These are phyloP conservation scores for Platycheirus rosarum DNA, from an alignment of 2,888 invertebrate species.

Conservation along the genomic window DNA sequence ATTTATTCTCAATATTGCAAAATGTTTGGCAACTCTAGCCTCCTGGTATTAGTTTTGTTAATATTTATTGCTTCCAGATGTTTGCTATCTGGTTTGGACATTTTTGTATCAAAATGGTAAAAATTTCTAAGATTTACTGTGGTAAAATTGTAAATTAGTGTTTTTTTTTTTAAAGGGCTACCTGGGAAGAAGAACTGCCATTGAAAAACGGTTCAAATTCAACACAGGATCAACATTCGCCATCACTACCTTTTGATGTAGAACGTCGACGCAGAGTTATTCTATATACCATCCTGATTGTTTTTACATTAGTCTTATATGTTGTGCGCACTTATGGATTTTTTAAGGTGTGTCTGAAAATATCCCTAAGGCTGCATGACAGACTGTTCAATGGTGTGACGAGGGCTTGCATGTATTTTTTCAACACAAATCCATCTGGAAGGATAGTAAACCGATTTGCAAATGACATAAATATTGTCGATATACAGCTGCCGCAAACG, in stretches of 20 bases:
- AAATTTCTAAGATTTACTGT: constrained; percentile 18
- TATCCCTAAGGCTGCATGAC: constrained; percentile 90
- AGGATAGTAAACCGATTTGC: constrained; percentile 89
- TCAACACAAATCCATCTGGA: constrained; percentile 87
- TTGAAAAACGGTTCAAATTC: constrained; percentile 31
- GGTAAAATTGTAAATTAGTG: background rate
- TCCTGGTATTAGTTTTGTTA: constrained; percentile 79
- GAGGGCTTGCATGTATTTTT: constrained; percentile 89
- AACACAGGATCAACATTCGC: background rate
- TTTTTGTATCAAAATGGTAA: constrained; percentile 89
- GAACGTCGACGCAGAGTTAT: constrained; percentile 77
- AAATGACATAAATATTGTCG: constrained; percentile 88
- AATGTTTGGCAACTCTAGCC: constrained; percentile 83
- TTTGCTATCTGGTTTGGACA: constrained; percentile 88
- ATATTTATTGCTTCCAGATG: constrained; percentile 85
- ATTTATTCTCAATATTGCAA: constrained; percentile 85
- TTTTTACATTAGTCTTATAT: constrained; percentile 82
- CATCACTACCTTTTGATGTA: background rate
- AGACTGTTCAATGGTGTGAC: constrained; percentile 90
- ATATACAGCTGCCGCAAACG: constrained; percentile 85
- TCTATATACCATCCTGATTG: constrained; percentile 79
- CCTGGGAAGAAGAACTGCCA: constrained; percentile 81
- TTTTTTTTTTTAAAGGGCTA: constrained; percentile 78
- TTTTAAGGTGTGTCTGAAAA: constrained; percentile 88
- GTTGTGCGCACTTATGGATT: constrained; percentile 85